Evolutionary conservation across 1,140 invertebrate species (phyloP).

Genomic region (Cryptotermes secundus): DNA sequence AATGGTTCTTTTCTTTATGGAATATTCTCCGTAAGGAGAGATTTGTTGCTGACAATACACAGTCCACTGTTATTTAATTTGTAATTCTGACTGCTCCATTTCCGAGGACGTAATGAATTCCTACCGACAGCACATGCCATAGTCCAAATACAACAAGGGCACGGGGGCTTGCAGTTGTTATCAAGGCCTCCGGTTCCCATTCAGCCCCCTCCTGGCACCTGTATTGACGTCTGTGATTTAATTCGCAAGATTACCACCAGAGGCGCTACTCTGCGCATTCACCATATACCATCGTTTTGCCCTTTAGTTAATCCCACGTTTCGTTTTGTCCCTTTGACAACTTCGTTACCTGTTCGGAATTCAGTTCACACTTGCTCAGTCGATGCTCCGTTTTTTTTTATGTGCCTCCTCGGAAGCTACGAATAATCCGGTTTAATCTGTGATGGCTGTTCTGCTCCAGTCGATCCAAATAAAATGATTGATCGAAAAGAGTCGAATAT

Average conservation of each 20-base stretch:
- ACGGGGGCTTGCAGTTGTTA: too few relatives aligned
- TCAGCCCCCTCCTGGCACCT: too few relatives aligned
- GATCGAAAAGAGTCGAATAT: not conserved
- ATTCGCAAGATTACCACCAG: not conserved
- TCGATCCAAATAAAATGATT: not conserved
- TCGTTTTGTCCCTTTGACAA: not conserved
- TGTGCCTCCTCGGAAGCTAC: not conserved
- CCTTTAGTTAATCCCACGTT: too few relatives aligned
- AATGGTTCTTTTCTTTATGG: too few relatives aligned
- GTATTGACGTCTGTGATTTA: not conserved
- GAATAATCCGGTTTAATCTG: not conserved
- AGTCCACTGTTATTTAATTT: too few relatives aligned
- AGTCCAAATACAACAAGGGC: too few relatives aligned
- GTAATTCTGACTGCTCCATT: too few relatives aligned
- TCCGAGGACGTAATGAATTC: too few relatives aligned
- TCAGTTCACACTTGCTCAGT: not conserved
- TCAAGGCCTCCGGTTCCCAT: not conserved
- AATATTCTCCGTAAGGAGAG: too few relatives aligned
- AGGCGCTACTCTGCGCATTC: not conserved
- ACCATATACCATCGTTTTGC: not conserved
- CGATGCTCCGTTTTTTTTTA: not conserved
- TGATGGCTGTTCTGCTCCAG: not conserved
- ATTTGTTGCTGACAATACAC: too few relatives aligned
- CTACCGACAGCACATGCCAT: too few relatives aligned
- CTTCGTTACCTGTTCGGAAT: not conserved